Base-by-base conservation (phyloP, 2,888 invertebrate species). In the Dermolepida albohirtum region DNA sequence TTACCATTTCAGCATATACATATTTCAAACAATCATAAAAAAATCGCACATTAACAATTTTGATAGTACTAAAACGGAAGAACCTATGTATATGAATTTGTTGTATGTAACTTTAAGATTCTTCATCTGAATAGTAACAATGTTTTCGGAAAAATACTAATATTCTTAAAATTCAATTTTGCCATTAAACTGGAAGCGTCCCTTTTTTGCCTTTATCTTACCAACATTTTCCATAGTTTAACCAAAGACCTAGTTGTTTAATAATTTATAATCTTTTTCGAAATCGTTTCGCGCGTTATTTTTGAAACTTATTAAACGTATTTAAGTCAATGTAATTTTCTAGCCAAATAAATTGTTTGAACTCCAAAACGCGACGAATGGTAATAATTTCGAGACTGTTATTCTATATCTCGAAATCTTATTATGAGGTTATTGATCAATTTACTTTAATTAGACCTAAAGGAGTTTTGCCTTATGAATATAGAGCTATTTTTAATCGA, bases 181-280 rank as follows among this genome's bases (percentile, higher is more conserved):
- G 73, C n/a, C n/a, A n/a, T n/a, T n/a, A n/a, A n/a, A n/a, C n/a
- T n/a, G n/a, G n/a, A n/a, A n/a, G n/a, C 80, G 71, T n/a, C n/a
- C 75, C 73, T 66, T 75, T 74, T 5, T 70, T 67, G 16, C 66
- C 55, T n/a, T 43, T 17, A 34, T 71, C 50, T 82, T 82, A 41
- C 79, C 71, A 8, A 81, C 78, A 74, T 83, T 83, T 73, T 83
- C 82, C 78, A 83, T 82, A 1, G 80, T 81, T 74, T 82, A 83
- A 7, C 73, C 76, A 52, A 70, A 76, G 2, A 75, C 70, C 0
- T 70, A 67, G 69, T 82, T 81, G 67, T 80, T 80, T 76, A 81
- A 76, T 17, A 80, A 64, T 74, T 83, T 71, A 51, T 55, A 78
- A 55, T 69, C 62, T 63, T 64, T 72, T n/a, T 66, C 69, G 59